Conservation (phyloP, 2,113 vertebrate genomes). For the Cyanocitta stelleri region DNA sequence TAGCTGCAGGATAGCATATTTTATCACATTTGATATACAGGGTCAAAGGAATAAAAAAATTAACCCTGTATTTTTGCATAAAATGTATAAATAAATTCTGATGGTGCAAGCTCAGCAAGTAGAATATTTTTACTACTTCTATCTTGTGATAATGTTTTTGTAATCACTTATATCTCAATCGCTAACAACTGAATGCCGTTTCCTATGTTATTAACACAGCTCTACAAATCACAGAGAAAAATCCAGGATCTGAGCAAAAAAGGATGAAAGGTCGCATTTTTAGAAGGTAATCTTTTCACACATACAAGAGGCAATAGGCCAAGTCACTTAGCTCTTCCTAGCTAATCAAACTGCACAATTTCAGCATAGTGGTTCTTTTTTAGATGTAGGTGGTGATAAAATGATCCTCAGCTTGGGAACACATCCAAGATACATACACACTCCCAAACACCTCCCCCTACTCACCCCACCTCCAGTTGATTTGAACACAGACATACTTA, state of each 20-base stretch:
- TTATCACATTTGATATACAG: constrained; percentile 59
- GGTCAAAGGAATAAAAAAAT: constrained; percentile 60
- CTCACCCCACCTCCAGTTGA: constrained; percentile 33
- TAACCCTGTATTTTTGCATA: constrained; percentile 64
- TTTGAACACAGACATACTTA: constrained; percentile 16
- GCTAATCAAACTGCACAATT: constrained; percentile 53
- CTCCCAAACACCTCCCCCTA: constrained; percentile 51
- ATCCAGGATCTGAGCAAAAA: constrained; percentile 28
- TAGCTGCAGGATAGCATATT: constrained; percentile 49
- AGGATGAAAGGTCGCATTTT: constrained; percentile 42
- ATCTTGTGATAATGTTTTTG: constrained; percentile 39
- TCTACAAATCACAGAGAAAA: constrained; percentile 34
- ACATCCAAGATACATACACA: constrained; percentile 51
- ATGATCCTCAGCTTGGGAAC: constrained; percentile 38
- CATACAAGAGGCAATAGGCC: constrained; percentile 40
- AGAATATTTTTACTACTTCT: constrained; percentile 47
- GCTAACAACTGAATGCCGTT: constrained; percentile 22
- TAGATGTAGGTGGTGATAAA: constrained; percentile 61
- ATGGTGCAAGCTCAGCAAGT: constrained; percentile 49
- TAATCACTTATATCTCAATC: constrained; percentile 43
- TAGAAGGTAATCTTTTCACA: constrained; percentile 49
- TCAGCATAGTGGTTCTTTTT: constrained; percentile 46
- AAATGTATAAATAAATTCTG: constrained; percentile 59
- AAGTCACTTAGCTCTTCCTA: constrained; percentile 48
- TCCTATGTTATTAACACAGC: constrained; percentile 22